Conservation (phyloP, 2,888 invertebrate genomes). For the Cetonia aurata region DNA sequence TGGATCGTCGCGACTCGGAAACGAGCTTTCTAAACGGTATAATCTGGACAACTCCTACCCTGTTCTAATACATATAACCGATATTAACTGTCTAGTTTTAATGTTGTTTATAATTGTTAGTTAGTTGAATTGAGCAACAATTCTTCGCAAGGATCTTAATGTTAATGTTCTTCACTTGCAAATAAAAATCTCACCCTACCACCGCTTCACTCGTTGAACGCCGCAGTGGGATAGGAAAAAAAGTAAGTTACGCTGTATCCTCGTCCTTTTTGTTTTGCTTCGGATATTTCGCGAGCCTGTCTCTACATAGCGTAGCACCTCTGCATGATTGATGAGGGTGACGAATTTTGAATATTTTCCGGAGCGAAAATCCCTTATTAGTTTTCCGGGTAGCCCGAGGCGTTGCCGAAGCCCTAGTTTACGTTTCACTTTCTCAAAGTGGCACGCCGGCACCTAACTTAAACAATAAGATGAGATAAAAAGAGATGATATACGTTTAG, state of each 20-base stretch:
- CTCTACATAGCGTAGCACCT: not conserved
- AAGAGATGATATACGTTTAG: slow-evolving; percentile 22
- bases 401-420: slow-evolving; percentile 4
- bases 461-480: slow-evolving; percentile 15
- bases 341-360: slow-evolving; percentile 14
- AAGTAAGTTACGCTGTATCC: slow-evolving; percentile 29
- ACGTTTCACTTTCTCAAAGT: slow-evolving; percentile 9
- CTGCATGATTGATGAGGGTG: slow-evolving; percentile 32
- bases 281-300: not conserved
- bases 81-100: no score
- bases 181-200: no score
- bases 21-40: no score
- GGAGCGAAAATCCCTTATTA: slow-evolving; percentile 19
- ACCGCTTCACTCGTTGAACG: no score
- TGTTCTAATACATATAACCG: no score
- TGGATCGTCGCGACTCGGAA: slow-evolving; percentile 14
- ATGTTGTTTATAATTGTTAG: no score
- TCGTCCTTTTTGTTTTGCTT: slow-evolving; percentile 16
- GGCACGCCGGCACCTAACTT: not conserved
- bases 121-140: no score
- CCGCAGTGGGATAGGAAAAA: not conserved
- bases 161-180: no score
- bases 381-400: slow-evolving; percentile 11
- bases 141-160: no score
- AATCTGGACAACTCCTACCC: no score